Evolutionary conservation across 2,797 vertebrate genomes (phyloP), one percentile per base, ranked within the genome.

Genomic region (Nothura maculosa): DNA sequence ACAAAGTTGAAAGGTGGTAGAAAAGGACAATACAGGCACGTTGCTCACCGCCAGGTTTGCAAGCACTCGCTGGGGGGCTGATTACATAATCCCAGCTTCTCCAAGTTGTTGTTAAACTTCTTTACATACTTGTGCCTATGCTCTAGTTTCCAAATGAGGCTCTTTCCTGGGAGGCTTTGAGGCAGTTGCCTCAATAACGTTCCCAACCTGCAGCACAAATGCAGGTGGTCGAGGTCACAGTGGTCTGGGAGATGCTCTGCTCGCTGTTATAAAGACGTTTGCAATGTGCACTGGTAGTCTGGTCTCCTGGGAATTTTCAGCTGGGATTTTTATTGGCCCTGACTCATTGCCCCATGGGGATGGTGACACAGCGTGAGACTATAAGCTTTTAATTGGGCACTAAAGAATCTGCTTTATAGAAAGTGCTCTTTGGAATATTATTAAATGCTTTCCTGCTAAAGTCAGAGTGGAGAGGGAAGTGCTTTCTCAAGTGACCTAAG

Each of bases 391-490:
- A 83, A 72, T 32, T 52, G 60, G n/a, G 38, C 6, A 89, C 48
- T 72, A 63, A 74, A 80, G 22, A 54, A 9, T 38, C 68, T 40
- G 1, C 77, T 92, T 50, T 32, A 20, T 32, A 80, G 32, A 28
- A 18, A 40, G 61, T 17, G 5, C 1, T 6, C 58, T 86, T 64
- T 79, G 20, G 48, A 42, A 32, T 12, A 27, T 19, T 75, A 58
- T 64, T 82, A 28, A 18, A 83, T 62, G 30, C 18, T 92, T 84
- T 93, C 62, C 81, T 32, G 16, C 12, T n/a, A 12, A 43, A 70
- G n/a, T 15, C 42, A 60, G 68, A 80, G 61, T 8, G 20, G 40
- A 85, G 52, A 61, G 43, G 89, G 57, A 86, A 95, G 83, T 91
- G 63, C 19, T 84, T 89, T 87, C n/a, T 40, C 28, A 38, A 91